Conservation (phyloP, 2,797 vertebrate genomes). For the Emys orbicularis region DNA sequence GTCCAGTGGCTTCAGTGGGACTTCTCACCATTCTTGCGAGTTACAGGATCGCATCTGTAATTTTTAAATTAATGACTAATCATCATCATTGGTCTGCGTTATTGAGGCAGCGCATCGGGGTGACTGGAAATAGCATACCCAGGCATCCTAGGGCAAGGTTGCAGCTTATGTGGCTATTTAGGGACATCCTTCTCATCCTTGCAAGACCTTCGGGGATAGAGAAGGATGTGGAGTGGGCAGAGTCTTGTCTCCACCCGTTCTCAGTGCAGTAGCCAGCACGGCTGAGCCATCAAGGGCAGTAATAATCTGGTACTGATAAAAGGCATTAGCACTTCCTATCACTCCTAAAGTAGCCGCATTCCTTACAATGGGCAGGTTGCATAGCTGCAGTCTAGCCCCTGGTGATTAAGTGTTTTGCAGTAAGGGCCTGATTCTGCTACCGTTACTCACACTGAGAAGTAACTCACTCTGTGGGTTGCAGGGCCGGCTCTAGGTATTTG, state of each 20-base stretch:
- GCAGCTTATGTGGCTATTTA: slow-evolving; percentile 28
- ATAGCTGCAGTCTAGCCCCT: not conserved
- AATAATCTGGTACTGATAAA: not conserved
- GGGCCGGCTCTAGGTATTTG: too few relatives aligned
- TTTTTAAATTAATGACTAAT: not conserved
- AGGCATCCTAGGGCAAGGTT: slow-evolving; percentile 26
- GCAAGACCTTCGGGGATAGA: not conserved
- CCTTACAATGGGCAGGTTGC: not conserved
- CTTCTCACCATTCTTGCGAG: slow-evolving; percentile 23
- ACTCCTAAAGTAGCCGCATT: not conserved
- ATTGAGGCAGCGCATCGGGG: not conserved
- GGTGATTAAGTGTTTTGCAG: not conserved
- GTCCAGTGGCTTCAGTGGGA: not conserved
- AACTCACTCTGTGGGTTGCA: not conserved
- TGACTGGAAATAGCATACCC: not conserved
- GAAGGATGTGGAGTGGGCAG: slow-evolving; percentile 7
- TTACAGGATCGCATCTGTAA: not conserved
- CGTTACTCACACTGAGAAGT: not conserved
- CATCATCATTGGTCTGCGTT: not conserved
- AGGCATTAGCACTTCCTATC: not conserved
- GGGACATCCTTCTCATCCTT: slow-evolving; percentile 24
- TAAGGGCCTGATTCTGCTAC: not conserved
- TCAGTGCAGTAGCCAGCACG: not conserved
- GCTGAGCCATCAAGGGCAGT: not conserved
- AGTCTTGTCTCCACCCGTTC: slow-evolving; percentile 28